Evolutionary conservation across 2,888 invertebrate species (phyloP), one percentile per base, ranked within the genome.

Genomic region (Trisateles emortualis): DNA sequence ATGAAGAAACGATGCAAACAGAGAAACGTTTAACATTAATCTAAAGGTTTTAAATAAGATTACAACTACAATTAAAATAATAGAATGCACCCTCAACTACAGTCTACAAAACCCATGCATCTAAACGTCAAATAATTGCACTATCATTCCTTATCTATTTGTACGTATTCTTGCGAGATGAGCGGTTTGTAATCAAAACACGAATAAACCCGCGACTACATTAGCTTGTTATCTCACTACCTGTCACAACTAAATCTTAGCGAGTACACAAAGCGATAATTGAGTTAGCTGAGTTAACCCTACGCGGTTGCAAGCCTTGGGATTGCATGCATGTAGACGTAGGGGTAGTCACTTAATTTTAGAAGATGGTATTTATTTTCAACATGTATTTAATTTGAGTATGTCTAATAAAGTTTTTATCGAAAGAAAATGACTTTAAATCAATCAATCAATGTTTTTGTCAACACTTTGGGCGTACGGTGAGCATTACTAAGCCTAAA

Each of bases 151-250:
- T n/a, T n/a, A n/a, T n/a, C n/a, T n/a, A n/a, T n/a, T n/a, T 11
- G 32, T 14, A 8, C 6, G 14, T 33, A 26, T 26, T 26, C 5
- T 26, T 3, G 8, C 26, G 26, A 26, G 26, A 26, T 26, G 26
- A 26, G 26, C 19, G 30, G 2, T 63, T 59, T 48, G 64, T 74
- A 71, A 78, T 81, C 68, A 75, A 69, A 65, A 70, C 69, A 63
- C 71, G 65, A 58, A 56, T 41, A 49, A 61, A 58, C 43, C 49
- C 44, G 57, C 49, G 65, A 69, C 68, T 76, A 70, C 75, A 78
- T 77, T 76, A 77, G 72, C 65, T 71, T 76, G 77, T 78, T 80
- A 79, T 76, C 78, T 81, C 64, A 72, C 78, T 75, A 78, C 74
- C 76, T 79, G 81, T 74, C 76, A 80, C 77, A 58, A 63, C 60